A percentile compares a stretch with the other conserved stretches of the same genome.
Conservation (phyloP, 1,140 invertebrate species). For the Mizuhopecten yessoensis region DNA sequence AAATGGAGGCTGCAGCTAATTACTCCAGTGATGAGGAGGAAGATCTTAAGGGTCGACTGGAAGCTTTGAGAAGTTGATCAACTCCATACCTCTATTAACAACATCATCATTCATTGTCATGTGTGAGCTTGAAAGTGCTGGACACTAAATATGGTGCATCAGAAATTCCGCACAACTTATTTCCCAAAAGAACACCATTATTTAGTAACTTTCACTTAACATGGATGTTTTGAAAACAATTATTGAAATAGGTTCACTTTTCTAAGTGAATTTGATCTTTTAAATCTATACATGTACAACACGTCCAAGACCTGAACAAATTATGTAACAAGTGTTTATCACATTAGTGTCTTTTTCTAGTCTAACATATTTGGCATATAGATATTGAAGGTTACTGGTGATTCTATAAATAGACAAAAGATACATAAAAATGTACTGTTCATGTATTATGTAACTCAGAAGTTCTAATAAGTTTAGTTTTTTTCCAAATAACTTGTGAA, state of each 20-base stretch:
- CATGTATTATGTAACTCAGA: too few relatives aligned
- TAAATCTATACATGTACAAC: too few relatives aligned
- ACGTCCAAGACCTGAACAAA: too few relatives aligned
- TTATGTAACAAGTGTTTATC: too few relatives aligned
- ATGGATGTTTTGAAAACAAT: neutral
- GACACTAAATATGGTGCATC: neutral
- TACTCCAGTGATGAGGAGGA: slow-evolving; percentile 89
- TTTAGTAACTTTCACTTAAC: neutral
- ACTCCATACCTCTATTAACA: neutral
- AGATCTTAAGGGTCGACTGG: slow-evolving; percentile 93
- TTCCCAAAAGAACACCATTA: neutral
- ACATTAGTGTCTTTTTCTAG: too few relatives aligned
- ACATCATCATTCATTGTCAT: neutral
- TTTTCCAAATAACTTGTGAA: too few relatives aligned
- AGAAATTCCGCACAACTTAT: neutral
- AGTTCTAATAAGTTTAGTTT: too few relatives aligned
- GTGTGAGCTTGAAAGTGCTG: slow-evolving; percentile 26
- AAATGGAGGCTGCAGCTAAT: slow-evolving; percentile 84
- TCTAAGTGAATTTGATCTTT: neutral
- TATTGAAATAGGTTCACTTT: too few relatives aligned
- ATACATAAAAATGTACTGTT: too few relatives aligned
- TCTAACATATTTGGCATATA: too few relatives aligned
- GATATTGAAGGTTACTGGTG: too few relatives aligned
- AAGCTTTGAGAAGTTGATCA: slow-evolving; percentile 90
- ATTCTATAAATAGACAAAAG: too few relatives aligned